Base-by-base conservation (phyloP, 1,140 invertebrate genomes). In the Pachyrhynchus sulphureomaculatus region DNA sequence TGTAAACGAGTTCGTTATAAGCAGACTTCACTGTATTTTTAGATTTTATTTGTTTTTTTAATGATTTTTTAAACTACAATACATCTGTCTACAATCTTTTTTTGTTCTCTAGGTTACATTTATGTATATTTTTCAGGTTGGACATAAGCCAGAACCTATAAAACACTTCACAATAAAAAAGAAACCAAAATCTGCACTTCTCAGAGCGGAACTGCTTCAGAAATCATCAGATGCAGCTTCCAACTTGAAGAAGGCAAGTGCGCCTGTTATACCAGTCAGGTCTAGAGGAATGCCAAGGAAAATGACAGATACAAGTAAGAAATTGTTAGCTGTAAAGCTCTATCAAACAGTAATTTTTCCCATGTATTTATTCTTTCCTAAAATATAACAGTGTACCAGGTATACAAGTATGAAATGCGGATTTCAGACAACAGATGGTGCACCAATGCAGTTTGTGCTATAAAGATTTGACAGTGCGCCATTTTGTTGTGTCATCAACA, bases 101-200 rank as follows among this genome's bases (percentile, higher is more conserved):
- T 41, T 15, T 48, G 9, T 48, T 8, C 17, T 21, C 5, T 10
- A 17, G 8, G 45, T 9, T 24, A 21, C 6, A 18, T 24, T 32
- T 51, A 8, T 51, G 15, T 51, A 8, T 2, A 18, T 47, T 32
- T 67, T 70, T 20, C 63, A 81, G 79, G 80, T 87, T 67, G 84
- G 85, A 12, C 81, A 86, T 64, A 82, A 85, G 69, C 84, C 84
- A 36, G 73, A 79, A 20, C 83, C 87, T 39, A 80, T 84, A 1
- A 96, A 97, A 79, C 95, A 98, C 80, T 99, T 99, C 74, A 92
- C 89, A 24, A 75, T 98, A 2, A 96, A 95, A 79, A 85, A 93
- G 45, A 97, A 97, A 79, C 93, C 95, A 4, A 99, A 99, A 79
- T 96, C 95, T 56, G 92, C 93, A 0, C 86, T 91, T 2, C 78